Evolutionary conservation across 2,888 invertebrate species (phyloP), one percentile per base, ranked within the genome.

Genomic region (Cosmia trapezina): DNA sequence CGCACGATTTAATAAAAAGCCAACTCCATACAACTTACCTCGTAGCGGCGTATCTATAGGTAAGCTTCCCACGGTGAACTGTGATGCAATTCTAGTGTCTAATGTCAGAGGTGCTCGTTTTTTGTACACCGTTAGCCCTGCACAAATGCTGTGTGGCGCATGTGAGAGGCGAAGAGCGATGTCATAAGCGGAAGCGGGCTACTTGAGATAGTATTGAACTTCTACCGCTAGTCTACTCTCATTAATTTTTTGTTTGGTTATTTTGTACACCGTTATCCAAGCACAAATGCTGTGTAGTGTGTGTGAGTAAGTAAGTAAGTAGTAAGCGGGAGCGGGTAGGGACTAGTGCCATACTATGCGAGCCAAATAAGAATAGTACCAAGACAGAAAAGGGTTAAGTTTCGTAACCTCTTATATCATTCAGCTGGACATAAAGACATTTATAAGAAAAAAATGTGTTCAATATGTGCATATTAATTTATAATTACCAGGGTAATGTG

Each of bases 31-130:
- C 81, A 71, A 72, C 5, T 37, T 45, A 78, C 65, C 87, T 28
- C 64, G 62, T 77, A 82, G 81, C 85, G 89, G 83, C 87, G 89
- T 88, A 87, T 86, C 88, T 91, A 92, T 92, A 93, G 92, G 91
- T 91, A 92, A 92, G 92, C 91, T 94, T 95, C 95, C 94, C 95
- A 95, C 93, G 93, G 91, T 90, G 88, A 91, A 90, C 92, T 93
- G 92, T 95, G 95, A 95, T 95, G 95, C 95, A 95, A 96, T 93
- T 92, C 93, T 89, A 91, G 89, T 91, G 92, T 93, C 93, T 95
- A 95, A 95, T 95, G 95, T 94, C 95, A 95, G 93, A 94, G 95
- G 95, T 95, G 92, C 91, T 90, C 89, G 93, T 94, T 94, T 95
- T 94, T 95, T 95, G 91, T 94, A 92, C 93, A 93, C 95, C 94